phyloP scores from a whole-genome alignment of 2,888 invertebrate genomes.

The Drosophila incognita region DNA sequence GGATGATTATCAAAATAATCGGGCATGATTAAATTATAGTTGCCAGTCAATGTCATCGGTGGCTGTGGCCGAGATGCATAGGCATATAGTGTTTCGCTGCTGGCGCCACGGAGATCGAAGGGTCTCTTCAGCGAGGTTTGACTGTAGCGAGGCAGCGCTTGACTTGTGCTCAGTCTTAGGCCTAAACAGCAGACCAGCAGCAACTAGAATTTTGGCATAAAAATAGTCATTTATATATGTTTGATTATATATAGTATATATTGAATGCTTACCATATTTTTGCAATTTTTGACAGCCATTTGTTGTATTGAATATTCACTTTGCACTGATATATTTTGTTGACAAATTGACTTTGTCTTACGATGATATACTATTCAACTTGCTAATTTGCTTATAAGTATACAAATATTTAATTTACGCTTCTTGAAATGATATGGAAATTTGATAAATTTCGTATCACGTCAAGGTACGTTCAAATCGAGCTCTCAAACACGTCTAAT shows the following conservation, averaged over 20 bases:
- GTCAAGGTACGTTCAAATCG: conserved; percentile 49
- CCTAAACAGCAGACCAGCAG: conserved; percentile 44
- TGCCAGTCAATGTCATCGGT: conserved; percentile 68
- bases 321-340: neutral
- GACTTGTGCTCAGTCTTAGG: conserved; percentile 18
- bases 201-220: conserved; percentile 17
- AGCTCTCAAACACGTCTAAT: conserved; percentile 76
- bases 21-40: conserved; percentile 77
- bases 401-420: conserved; percentile 1
- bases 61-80: conserved; percentile 61
- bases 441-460: neutral
- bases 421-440: neutral
- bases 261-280: conserved; percentile 53
- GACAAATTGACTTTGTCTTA: neutral
- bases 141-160: conserved; percentile 64
- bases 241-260: neutral
- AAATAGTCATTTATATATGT: neutral
- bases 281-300: conserved; percentile 43
- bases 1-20: conserved; percentile 75
- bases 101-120: conserved; percentile 46
- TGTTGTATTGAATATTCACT: conserved; percentile 2
- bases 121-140: conserved; percentile 13
- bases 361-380: neutral
- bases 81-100: conserved; percentile 49
- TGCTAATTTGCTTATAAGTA: neutral